A percentile compares a stretch with the other conserved stretches of the same genome.
phyloP scores from a whole-genome alignment of 1,140 invertebrate species.

The Dendrolimus kikuchii region DNA sequence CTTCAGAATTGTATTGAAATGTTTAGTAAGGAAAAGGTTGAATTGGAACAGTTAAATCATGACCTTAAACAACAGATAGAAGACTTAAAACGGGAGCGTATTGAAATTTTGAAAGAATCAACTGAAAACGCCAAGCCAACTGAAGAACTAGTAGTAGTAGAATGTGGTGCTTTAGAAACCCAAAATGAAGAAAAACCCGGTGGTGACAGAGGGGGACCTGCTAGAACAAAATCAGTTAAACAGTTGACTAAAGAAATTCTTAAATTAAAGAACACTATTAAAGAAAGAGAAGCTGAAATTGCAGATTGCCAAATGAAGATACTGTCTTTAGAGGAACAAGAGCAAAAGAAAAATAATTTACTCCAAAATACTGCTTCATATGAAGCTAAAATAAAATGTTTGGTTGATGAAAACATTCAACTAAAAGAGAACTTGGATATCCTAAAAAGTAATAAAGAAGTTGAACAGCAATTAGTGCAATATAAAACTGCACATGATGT shows the following conservation, averaged over 20 bases:
- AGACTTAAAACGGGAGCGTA: conserved; percentile 52
- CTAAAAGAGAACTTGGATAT: conserved; percentile 53
- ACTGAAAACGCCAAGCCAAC: conserved; percentile 41
- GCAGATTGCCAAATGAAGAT: conserved; percentile 68
- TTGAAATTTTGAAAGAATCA: conserved; percentile 61
- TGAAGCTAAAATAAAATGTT: conserved; percentile 44
- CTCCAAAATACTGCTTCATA: conserved; percentile 33
- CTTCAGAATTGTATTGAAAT: conserved; percentile 71
- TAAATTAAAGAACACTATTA: conserved; percentile 65
- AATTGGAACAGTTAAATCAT: conserved; percentile 55
- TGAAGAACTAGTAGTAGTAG: conserved; percentile 34
- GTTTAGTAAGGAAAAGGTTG: conserved; percentile 73
- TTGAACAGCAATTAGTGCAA: conserved; percentile 30
- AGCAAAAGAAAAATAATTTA: conserved; percentile 55
- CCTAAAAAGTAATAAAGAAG: conserved; percentile 38
- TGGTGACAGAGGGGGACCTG: conserved; percentile 40
- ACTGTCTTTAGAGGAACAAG: conserved; percentile 61
- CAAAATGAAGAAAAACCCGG: conserved; percentile 46
- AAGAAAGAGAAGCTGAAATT: conserved; percentile 71
- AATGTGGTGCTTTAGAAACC: conserved; percentile 27
- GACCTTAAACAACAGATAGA: conserved; percentile 60
- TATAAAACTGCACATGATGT: conserved; percentile 29
- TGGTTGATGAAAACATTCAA: conserved; percentile 47
- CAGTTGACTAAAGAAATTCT: conserved; percentile 70
- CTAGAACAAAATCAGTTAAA: conserved; percentile 57